Evolutionary conservation across 1,140 invertebrate species (phyloP).

Genomic region (Monochamus saltuarius): DNA sequence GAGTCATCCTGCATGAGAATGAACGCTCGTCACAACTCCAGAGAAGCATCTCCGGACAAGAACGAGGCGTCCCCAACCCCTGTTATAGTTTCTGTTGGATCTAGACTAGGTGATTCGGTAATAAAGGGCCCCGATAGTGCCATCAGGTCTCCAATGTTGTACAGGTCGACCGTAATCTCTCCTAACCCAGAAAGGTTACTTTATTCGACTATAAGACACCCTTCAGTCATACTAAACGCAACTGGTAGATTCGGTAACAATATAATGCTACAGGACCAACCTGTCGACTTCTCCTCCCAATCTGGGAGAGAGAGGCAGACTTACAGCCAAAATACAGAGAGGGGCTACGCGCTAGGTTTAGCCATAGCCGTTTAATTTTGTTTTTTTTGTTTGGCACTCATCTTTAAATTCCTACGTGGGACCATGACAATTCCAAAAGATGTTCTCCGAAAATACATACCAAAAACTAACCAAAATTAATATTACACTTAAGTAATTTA

Average conservation of each 20-base stretch:
- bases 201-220: slow-evolving; percentile 48
- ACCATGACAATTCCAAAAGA: slow-evolving; percentile 18
- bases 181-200: slow-evolving; percentile 58
- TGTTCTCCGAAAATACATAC: neutral
- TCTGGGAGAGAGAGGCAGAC: slow-evolving; percentile 25
- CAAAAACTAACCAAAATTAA: slow-evolving; percentile 11
- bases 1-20: slow-evolving; percentile 80
- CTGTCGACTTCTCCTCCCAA: slow-evolving; percentile 55
- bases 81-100: slow-evolving; percentile 49
- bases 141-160: slow-evolving; percentile 45
- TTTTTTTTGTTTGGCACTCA: no score
- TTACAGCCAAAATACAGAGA: slow-evolving; percentile 16
- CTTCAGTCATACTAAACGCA: slow-evolving; percentile 44
- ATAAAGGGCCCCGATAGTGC: slow-evolving; percentile 44
- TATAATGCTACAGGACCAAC: slow-evolving; percentile 52
- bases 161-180: slow-evolving; percentile 59
- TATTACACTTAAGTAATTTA: no score
- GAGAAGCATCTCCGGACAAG: slow-evolving; percentile 49
- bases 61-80: slow-evolving; percentile 44
- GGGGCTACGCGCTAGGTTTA: slow-evolving; percentile 31
- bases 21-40: slow-evolving; percentile 50
- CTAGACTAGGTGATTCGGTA: slow-evolving; percentile 43
- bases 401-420: slow-evolving; percentile 3
- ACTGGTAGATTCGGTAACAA: slow-evolving; percentile 27
- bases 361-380: slow-evolving; percentile 42